Evolutionary conservation across 2,797 vertebrate genomes (phyloP), one percentile per base, ranked within the genome.

Genomic region (Aphelocoma californica): DNA sequence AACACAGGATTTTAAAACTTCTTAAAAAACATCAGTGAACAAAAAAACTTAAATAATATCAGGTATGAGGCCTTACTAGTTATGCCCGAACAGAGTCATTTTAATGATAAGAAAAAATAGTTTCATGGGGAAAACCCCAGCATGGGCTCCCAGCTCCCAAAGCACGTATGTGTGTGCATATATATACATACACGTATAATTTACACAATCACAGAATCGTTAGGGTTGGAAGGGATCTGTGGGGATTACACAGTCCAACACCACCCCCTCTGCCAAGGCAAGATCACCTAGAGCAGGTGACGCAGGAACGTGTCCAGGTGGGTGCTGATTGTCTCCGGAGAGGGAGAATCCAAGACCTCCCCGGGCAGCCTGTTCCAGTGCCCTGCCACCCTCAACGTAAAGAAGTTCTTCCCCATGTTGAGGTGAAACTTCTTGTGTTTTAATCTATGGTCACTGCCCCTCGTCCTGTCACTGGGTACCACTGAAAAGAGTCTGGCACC

Each of bases 101-200:
- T 69, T n/a, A 93, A 53, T 6, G 2, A 56, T 4, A 79, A 5
- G 14, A 40, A 92, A 31, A 57, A 77, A 29, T 5, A 93, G 19
- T 3, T 56, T 23, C 2, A 3, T 0, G 18, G 34, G 34, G 31
- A 57, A 92, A 88, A 45, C 10, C 45, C 60, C 32, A 2, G 8
- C 6, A 58, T 0, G 8, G n/a, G 5, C 29, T 82, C 26, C 28
- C 8, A 4, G 6, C 12, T 48, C 36, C 11, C 5, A 6, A 60
- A 36, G 18, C 23, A 28, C 1, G 2, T 17, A 12, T 5, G 4
- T 3, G 12, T 38, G 24, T 13, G 3, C 10, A 15, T 7, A n/a
- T 18, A 51, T 2, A 38, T 1, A 26, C 4, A 77, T 8, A 77
- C 10, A 19, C 4, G 29, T 1, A 7, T 7, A 17, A 53, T 14